Evolutionary conservation across 2,797 vertebrate species (phyloP), one percentile per base, ranked within the genome.

Genomic region (Rachycentron canadum): DNA sequence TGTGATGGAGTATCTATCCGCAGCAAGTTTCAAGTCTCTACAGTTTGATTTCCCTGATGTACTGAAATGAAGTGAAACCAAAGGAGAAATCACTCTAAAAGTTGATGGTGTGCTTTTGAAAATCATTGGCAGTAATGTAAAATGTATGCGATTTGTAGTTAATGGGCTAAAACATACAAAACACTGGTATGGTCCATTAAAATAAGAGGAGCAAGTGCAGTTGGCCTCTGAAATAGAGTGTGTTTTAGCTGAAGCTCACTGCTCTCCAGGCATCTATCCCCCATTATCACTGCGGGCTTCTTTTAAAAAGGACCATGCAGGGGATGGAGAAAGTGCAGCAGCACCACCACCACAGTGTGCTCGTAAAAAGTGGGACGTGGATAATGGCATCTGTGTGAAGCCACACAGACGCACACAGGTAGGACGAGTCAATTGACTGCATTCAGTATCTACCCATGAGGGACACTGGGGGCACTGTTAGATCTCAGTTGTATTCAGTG

Each of bases 271-370:
- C 59, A 73, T 69, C 58, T 55, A 38, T 65, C 55, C 64, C 41
- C 69, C 56, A 82, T 78, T 74, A 74, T 70, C 66, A 50, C 65
- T 62, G 41, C 55, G 56, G 80, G 47, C 32, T 25, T 69, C 47
- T 68, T 61, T 65, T 41, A 56, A 69, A 68, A 75, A 67, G 71
- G 36, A 30, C 38, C 2, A 1, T 36, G 57, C 38, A 16, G 13
- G 45, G 47, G 40, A 55, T 38, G 10, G 43, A 52, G n/a, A 60
- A 57, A 25, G 45, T 49, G 34, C 45, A 62, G 41, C 5, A 55
- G 23, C 32, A 41, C 55, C 17, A 34, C 50, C 57, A 47, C 73
- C 57, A 38, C 52, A 59, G 62, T 11, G 1, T 36, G 49, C 43
- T 47, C 5, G 10, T 55, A 56, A 34, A 78, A 78, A 38, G 60